Evolutionary conservation across 2,888 invertebrate genomes (phyloP).

Genomic region (Caenorhabditis japonica): DNA sequence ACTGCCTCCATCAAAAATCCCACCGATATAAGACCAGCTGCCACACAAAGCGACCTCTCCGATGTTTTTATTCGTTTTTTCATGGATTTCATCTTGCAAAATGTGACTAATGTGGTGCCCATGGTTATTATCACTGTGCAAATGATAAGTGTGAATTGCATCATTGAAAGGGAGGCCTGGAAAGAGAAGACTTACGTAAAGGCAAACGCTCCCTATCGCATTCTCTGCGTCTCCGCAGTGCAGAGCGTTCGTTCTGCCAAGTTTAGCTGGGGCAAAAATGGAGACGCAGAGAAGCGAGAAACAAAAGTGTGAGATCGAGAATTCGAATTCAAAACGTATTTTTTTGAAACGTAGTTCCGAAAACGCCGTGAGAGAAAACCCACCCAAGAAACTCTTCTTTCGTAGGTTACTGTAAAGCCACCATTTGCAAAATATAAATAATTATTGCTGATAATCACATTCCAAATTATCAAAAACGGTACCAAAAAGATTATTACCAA

Average conservation of each 20-base stretch:
- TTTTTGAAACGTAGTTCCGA: too few species aligned
- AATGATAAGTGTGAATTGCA: conserved; percentile 31
- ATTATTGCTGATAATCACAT: conserved; percentile 16
- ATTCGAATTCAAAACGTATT: too few species aligned
- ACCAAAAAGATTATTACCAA: conserved; percentile 8
- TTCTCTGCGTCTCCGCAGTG: too few species aligned
- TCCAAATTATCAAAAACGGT: conserved; percentile 32
- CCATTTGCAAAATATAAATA: conserved; percentile 12
- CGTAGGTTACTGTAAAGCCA: conserved; percentile 22
- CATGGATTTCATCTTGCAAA: conserved; percentile 32
- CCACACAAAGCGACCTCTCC: conserved; percentile 28
- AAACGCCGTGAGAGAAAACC: not conserved
- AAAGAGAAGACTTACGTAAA: not conserved
- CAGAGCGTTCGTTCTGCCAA: too few species aligned
- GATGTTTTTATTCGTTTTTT: conserved; percentile 27
- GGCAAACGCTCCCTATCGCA: too few species aligned
- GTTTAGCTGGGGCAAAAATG: too few species aligned
- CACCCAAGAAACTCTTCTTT: conserved; percentile 23
- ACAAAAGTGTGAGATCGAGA: too few species aligned
- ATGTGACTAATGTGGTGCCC: conserved; percentile 24
- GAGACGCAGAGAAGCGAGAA: too few species aligned
- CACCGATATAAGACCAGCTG: conserved; percentile 26
- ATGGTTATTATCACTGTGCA: conserved; percentile 26
- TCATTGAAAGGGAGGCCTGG: conserved; percentile 30
- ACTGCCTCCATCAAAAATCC: conserved; percentile 26